phyloP scores from a whole-genome alignment of 2,888 invertebrate species.

The Eupithecia subfuscata region DNA sequence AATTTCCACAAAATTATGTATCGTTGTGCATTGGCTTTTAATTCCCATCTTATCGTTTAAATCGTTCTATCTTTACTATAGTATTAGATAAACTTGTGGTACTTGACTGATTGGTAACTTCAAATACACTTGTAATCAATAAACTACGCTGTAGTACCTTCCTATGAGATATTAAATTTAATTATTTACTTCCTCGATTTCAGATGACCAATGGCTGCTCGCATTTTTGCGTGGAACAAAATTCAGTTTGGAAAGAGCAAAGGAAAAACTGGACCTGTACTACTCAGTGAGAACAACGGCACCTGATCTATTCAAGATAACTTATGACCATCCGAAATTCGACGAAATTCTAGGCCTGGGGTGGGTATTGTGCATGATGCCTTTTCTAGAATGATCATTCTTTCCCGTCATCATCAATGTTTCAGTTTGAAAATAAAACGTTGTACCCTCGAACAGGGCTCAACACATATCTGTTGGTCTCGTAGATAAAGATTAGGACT shows the following conservation, averaged over 20 bases:
- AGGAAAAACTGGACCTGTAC: conserved; percentile 85
- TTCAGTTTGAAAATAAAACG: not conserved
- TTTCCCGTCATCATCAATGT: not conserved
- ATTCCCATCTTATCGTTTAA: not conserved
- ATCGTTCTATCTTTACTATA: not conserved
- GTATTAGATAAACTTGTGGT: not conserved
- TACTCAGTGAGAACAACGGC: conserved; percentile 80
- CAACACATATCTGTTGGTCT: not conserved
- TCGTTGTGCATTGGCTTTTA: not conserved
- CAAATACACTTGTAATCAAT: not conserved
- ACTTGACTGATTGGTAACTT: not conserved
- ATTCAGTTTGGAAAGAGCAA: conserved; percentile 85
- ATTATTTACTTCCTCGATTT: conserved; percentile 29
- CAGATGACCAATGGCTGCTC: conserved; percentile 86
- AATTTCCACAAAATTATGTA: not conserved
- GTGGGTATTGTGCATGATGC: conserved; percentile 47
- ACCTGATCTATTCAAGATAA: conserved; percentile 76
- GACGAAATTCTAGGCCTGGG: conserved; percentile 61
- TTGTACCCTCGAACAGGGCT: not conserved
- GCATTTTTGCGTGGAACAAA: conserved; percentile 87
- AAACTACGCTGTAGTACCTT: not conserved
- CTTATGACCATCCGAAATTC: conserved; percentile 55
- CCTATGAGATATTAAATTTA: not conserved
- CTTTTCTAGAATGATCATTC: not conserved
- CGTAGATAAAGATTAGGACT: not conserved